Base-by-base conservation (phyloP, 2,797 vertebrate genomes). In the Sebastiscus tertius region DNA sequence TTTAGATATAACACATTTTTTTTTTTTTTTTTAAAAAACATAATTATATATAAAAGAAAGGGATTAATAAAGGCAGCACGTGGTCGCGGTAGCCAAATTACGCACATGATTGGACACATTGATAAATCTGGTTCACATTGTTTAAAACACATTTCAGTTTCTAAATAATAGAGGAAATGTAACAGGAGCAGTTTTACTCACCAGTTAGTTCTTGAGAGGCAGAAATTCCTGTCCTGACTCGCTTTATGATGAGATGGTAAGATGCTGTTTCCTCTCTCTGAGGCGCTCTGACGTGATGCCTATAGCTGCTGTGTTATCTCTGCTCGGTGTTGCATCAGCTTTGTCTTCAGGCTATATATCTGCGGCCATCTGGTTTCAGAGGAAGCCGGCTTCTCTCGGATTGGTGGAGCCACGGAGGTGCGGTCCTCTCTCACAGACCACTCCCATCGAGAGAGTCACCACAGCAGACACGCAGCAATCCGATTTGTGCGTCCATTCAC, bases 331-430 rank as follows among this genome's bases (percentile, higher is more conserved):
- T 96, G 95, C 96, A 96, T 96, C 96, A 96, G 95, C 93, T 86
- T 56, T 63, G n/a, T 59, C 72, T 59, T 68, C 77, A 27, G 36
- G 83, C 87, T 95, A 88, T 96, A 95, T 96, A 95, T 89, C 88
- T 62, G 73, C 79, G 20, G 66, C 86, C 89, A 89, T 89, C 93
- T 91, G 94, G 66, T 60, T 76, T 60, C 27, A 76, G 81, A 33
- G 77, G 89, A 81, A 92, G 58, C 91, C 95, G 94, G 93, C 85
- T 81, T 85, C n/a, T 66, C 87, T 82, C 87, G 14, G 93, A 96
- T 96, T 96, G 96, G 96, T 12, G 26, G 84, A 75, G 7, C 14
- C 59, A 8, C 80, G 95, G 94, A 95, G 96, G 96, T 95, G 96
- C 94, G 96, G 91, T 88, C 88, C 82, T 72, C 71, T 68, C 36